These are phyloP conservation scores for Aphelocoma californica DNA, from an alignment of 2,797 vertebrate genomes.

Conservation along the genomic window DNA sequence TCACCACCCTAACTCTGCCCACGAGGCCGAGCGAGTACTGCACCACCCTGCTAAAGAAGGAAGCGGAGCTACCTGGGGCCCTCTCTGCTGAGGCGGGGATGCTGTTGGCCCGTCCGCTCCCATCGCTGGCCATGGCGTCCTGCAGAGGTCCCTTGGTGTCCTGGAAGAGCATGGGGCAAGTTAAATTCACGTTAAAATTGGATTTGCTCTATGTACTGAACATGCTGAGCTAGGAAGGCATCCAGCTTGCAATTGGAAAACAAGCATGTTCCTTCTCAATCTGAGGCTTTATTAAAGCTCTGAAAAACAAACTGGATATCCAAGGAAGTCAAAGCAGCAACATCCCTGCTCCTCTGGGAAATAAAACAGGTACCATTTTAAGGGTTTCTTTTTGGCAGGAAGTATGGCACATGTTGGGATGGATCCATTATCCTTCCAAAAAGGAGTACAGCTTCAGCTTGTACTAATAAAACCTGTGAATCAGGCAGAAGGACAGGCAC, in stretches of 20 bases:
- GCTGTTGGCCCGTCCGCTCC: conserved; percentile 72
- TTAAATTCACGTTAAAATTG: background rate
- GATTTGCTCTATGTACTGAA: rapidly evolving
- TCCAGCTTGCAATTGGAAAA: background rate
- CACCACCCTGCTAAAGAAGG: conserved; percentile 82
- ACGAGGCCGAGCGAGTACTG: conserved; percentile 78
- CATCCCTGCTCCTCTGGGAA: background rate
- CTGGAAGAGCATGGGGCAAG: conserved; percentile 60
- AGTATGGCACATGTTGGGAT: background rate
- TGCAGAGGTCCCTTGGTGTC: conserved; percentile 79
- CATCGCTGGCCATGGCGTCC: conserved; percentile 77
- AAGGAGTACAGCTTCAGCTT: background rate
- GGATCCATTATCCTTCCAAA: background rate
- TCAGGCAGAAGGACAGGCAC: background rate
- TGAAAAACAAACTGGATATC: background rate
- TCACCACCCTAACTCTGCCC: conserved; percentile 79
- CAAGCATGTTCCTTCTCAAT: background rate
- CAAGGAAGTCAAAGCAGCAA: background rate
- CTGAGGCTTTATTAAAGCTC: background rate
- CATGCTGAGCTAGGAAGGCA: background rate
- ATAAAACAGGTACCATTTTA: background rate
- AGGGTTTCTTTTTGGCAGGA: background rate
- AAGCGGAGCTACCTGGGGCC: conserved; percentile 93
- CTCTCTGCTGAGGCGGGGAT: conserved; percentile 79
- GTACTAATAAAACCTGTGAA: background rate